A percentile compares a stretch with the other conserved stretches of the same genome.
These are phyloP conservation scores for Danaus plexippus DNA, from an alignment of 1,140 invertebrate genomes.

Conservation along the genomic window DNA sequence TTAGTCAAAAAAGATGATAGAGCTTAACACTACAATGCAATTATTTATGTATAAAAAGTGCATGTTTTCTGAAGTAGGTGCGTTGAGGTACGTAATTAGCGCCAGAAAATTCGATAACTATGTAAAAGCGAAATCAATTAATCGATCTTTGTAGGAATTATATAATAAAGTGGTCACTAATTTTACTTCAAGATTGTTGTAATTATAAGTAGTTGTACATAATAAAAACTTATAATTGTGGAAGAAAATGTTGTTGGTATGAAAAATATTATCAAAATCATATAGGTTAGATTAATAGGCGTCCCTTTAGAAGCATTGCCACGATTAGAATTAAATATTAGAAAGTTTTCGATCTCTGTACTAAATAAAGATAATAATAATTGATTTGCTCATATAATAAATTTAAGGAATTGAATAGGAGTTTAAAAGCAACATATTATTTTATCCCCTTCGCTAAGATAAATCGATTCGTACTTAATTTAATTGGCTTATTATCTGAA, in stretches of 20 bases:
- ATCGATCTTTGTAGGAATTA: slow-evolving; percentile 6
- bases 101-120: not conserved
- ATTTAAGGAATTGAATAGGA: slow-evolving; percentile 30
- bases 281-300: slow-evolving; percentile 2
- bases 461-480: too few species aligned
- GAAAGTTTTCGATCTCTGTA: not conserved
- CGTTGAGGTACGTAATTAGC: slow-evolving; percentile 3
- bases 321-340: not conserved
- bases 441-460: not conserved
- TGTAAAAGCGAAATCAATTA: slow-evolving; percentile 16
- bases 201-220: slow-evolving; percentile 20
- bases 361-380: slow-evolving; percentile 12
- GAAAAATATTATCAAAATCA: not conserved
- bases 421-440: slow-evolving; percentile 1
- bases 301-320: slow-evolving; percentile 6
- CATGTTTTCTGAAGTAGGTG: slow-evolving; percentile 2
- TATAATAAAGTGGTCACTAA: too few species aligned
- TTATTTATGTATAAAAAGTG: slow-evolving; percentile 3
- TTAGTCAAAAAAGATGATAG: slow-evolving; percentile 27
- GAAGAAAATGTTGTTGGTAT: slow-evolving; percentile 4
- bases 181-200: slow-evolving; percentile 5
- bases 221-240: slow-evolving; percentile 7
- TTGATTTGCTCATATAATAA: slow-evolving; percentile 26
- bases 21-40: slow-evolving; percentile 29
- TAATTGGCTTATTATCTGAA: not conserved